Evolutionary conservation across 1,140 invertebrate genomes (phyloP).

Genomic region (Platyscapa corneri): DNA sequence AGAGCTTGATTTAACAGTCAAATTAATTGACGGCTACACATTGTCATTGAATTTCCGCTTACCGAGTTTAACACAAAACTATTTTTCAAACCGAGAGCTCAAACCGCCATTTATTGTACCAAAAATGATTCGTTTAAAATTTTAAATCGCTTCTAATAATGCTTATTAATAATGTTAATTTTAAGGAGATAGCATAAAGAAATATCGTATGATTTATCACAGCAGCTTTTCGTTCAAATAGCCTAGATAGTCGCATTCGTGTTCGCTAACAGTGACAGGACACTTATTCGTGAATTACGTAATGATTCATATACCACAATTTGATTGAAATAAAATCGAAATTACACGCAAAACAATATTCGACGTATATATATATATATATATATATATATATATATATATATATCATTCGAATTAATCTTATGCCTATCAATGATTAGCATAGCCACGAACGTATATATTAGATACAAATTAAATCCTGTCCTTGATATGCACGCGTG

Average conservation of each 20-base stretch:
- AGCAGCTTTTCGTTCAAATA: no score
- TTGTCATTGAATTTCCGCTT: no score
- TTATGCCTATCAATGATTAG: neutral
- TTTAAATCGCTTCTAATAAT: no score
- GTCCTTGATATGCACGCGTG: neutral
- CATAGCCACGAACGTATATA: neutral
- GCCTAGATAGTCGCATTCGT: neutral
- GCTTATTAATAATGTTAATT: neutral
- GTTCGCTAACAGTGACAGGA: neutral
- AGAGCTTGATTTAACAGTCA: no score
- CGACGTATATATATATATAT: neutral
- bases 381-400: no score
- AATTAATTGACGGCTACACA: no score
- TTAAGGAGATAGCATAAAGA: neutral
- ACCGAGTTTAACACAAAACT: no score
- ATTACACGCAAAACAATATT: neutral
- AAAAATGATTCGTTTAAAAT: no score
- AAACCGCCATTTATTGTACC: no score
- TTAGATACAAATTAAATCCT: slow-evolving; percentile 20
- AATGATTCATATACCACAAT: neutral
- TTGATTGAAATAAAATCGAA: neutral
- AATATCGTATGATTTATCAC: neutral
- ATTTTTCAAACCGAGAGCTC: no score
- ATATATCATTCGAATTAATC: neutral
- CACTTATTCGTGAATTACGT: neutral